These are phyloP conservation scores for Hippasteria phrygiana DNA, from an alignment of 53 echinoderm and acorn worm species.

Conservation along the genomic window DNA sequence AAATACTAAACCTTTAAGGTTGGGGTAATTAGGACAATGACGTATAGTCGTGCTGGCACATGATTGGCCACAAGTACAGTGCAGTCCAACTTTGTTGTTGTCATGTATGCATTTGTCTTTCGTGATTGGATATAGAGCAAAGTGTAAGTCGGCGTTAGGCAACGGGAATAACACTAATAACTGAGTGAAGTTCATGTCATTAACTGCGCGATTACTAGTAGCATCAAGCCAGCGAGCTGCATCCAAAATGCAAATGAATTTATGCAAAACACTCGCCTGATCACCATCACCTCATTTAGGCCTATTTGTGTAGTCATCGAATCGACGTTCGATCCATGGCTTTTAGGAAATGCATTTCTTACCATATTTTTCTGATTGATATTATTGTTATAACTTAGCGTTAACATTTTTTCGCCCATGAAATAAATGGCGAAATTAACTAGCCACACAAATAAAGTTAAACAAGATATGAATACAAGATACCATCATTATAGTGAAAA, in stretches of 20 bases:
- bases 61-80: constrained; percentile 45
- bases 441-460: too few relatives aligned
- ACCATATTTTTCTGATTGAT: too few relatives aligned
- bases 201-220: not conserved
- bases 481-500: too few relatives aligned
- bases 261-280: not conserved
- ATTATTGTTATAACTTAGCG: too few relatives aligned
- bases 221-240: not conserved
- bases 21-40: constrained; percentile 16
- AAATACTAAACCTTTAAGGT: not conserved
- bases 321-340: too few relatives aligned
- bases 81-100: constrained; percentile 5
- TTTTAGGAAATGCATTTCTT: too few relatives aligned
- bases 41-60: not conserved
- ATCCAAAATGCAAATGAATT: not conserved
- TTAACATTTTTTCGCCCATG: too few relatives aligned
- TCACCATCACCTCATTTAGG: too few relatives aligned
- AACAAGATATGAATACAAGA: too few relatives aligned
- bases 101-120: not conserved
- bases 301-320: too few relatives aligned
- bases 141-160: not conserved
- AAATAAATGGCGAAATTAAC: too few relatives aligned
- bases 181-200: not conserved
- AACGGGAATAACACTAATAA: not conserved
- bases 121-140: not conserved